These are phyloP conservation scores for Eidolon dupreanum DNA, from an alignment of 2,797 vertebrate species.

Conservation along the genomic window DNA sequence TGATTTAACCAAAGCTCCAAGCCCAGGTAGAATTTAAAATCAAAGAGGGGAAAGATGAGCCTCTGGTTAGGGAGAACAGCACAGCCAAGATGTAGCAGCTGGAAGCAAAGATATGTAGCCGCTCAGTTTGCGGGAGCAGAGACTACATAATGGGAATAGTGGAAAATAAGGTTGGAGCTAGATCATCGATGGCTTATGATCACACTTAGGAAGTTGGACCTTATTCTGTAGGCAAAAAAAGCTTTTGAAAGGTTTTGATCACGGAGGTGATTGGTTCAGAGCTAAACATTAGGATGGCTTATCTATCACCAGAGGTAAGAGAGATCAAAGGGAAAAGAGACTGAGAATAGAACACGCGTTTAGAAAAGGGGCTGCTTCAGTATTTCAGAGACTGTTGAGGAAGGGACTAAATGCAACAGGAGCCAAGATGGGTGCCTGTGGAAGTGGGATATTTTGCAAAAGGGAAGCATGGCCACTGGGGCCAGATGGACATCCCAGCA, in stretches of 20 bases:
- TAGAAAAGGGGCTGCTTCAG: not conserved
- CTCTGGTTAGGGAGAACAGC: not conserved
- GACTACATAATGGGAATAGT: not conserved
- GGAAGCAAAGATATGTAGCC: not conserved
- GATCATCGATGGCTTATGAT: not conserved
- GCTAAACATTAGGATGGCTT: not conserved
- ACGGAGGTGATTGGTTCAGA: not conserved
- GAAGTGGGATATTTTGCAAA: not conserved
- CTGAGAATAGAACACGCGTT: not conserved
- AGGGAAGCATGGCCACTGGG: accelerated
- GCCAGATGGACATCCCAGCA: not conserved
- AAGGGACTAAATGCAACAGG: not conserved
- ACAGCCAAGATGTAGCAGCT: not conserved
- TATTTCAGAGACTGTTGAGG: not conserved
- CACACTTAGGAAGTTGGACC: not conserved
- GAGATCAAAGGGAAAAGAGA: not conserved
- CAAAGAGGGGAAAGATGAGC: not conserved
- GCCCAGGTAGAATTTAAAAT: conserved; percentile 35
- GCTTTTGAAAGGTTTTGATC: not conserved
- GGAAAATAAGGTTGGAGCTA: not conserved
- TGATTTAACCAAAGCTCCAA: not conserved
- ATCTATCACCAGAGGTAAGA: not conserved
- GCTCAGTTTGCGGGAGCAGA: not conserved
- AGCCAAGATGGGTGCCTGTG: accelerated
- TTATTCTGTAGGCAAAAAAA: not conserved